Conservation (phyloP, 2,888 invertebrate genomes). For the Scaptomyza parva region DNA sequence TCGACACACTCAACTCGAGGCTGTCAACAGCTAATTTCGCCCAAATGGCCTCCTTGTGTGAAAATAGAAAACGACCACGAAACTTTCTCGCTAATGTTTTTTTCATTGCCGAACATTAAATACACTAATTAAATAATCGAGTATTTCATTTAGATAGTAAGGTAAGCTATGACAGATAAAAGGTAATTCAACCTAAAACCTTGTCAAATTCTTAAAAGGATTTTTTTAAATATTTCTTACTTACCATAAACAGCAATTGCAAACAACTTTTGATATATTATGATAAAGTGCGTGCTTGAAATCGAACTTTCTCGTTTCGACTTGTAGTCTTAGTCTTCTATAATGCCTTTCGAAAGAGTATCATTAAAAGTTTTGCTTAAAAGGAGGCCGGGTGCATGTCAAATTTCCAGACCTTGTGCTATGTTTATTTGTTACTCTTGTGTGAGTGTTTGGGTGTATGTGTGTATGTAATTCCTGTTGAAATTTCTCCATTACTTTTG, state of each 20-base stretch:
- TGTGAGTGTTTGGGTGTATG: constrained; percentile 25
- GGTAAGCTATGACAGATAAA: background rate
- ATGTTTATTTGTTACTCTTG: constrained; percentile 12
- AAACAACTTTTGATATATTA: background rate
- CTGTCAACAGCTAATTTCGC: constrained; percentile 79
- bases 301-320: background rate
- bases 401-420: constrained; percentile 23
- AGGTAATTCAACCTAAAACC: background rate
- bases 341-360: constrained; percentile 39
- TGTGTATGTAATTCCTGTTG: constrained; percentile 70
- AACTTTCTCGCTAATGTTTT: no score
- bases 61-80: constrained; percentile 19
- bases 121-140: constrained; percentile 23
- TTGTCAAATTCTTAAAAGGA: no score
- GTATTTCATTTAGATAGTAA: background rate
- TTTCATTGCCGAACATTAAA: constrained; percentile 22
- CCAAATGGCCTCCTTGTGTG: constrained; percentile 40
- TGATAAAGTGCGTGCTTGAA: background rate
- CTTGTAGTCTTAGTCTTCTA: background rate
- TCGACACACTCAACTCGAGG: constrained; percentile 69
- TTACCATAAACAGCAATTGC: background rate
- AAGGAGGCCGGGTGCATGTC: constrained; percentile 37
- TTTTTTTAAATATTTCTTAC: no score
- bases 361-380: constrained; percentile 43
- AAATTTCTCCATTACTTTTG: constrained; percentile 77